A percentile compares a stretch with the other conserved stretches of the same genome.
Conservation (phyloP, 1,140 invertebrate genomes). For the Drosophila setifemur region DNA sequence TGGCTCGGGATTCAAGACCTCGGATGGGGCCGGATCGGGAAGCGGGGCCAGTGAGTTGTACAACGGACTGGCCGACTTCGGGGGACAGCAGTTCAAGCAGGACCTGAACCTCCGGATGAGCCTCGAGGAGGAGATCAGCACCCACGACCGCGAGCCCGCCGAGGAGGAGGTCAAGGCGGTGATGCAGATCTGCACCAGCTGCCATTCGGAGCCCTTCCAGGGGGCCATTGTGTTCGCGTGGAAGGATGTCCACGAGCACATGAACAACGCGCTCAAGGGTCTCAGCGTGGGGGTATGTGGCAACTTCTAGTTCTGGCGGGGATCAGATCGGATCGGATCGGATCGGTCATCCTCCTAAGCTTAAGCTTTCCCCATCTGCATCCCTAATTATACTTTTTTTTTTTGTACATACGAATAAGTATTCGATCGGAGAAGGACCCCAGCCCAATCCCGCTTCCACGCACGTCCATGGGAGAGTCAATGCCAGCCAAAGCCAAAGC, state of each 20-base stretch:
- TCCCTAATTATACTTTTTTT: constrained; percentile 11
- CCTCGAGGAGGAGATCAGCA: constrained; percentile 82
- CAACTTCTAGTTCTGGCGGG: constrained; percentile 85
- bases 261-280: constrained; percentile 87
- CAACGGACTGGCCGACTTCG: constrained; percentile 87
- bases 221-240: constrained; percentile 90
- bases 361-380: not conserved
- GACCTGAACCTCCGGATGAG: constrained; percentile 63
- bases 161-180: constrained; percentile 91
- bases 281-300: constrained; percentile 84
- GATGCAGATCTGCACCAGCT: constrained; percentile 89
- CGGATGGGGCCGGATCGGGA: not conserved
- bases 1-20: too few relatives aligned
- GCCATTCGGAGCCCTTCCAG: constrained; percentile 88
- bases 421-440: not conserved
- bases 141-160: constrained; percentile 90
- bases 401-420: constrained; percentile 15
- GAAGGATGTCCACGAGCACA: constrained; percentile 83
- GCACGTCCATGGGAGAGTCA: constrained; percentile 28
- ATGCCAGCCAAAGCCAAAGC: constrained; percentile 11
- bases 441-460: not conserved
- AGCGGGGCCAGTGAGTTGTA: constrained; percentile 34
- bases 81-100: constrained; percentile 83
- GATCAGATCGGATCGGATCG: too few relatives aligned
- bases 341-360: not conserved